Evolutionary conservation across 1,140 invertebrate genomes (phyloP), one percentile per base, ranked within the genome.

Genomic region (Oncopodura yosiiana): DNA sequence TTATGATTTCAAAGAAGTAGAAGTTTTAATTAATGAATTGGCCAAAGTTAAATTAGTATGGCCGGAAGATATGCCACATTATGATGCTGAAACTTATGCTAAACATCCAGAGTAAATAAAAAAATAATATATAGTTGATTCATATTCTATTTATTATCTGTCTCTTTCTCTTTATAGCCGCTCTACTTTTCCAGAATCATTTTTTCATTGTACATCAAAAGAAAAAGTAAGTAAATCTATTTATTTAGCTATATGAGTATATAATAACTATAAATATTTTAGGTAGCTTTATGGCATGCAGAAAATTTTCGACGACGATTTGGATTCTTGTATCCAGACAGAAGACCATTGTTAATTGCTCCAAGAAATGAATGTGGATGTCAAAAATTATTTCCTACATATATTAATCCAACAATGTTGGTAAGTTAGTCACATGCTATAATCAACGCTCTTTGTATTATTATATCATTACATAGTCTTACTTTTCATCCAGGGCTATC

Each of bases 281-380:
- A 82, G 44, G 65, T 87, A 5, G 66, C 90, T 5, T 65, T 87
- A 8, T 77, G 81, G 37, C 81, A 85, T 62, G 81, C 82, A 1
- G 83, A 87, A 69, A 92, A 91, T 69, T 93, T 92, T 68, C 75
- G 87, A 39, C 76, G 78, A 56, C 88, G 92, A 63, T 89, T 81
- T 73, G 70, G 73, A 19, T 73, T 75, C 53, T 72, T 80, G 44
- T 84, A 81, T 68, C 75, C 78, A 1, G 69, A 80, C 44, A 74
- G 84, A 52, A 81, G 81, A 60, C 82, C 83, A 9, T 66, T 91
- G 36, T 72, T 91, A 27, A 67, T 93, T 14, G 83, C 81, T 23
- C 78, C 80, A 38, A 77, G 81, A 37, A 93, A 93, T 71, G 88
- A 92, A 71, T 90, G 84, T 68, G 62, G 53, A 18, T 41, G 23